These are phyloP conservation scores for Drosophila peninsularis DNA, from an alignment of 2,888 invertebrate species.

Conservation along the genomic window DNA sequence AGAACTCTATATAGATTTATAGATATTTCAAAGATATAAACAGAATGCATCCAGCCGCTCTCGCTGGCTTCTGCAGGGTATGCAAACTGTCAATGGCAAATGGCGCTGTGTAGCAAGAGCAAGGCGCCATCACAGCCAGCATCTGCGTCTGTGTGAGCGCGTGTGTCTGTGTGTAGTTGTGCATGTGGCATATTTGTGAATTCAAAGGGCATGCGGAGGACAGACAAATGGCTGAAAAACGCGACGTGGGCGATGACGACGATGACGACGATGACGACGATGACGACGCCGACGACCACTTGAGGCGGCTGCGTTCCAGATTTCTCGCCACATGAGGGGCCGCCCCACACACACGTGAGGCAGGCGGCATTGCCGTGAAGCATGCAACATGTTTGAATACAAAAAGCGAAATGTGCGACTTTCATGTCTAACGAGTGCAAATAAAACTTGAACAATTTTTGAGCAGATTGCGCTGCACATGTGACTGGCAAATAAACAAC, in stretches of 20 bases:
- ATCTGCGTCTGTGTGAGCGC: constrained; percentile 21
- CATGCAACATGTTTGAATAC: constrained; percentile 68
- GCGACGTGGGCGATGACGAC: constrained; percentile 50
- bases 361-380: constrained; percentile 41
- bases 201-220: constrained; percentile 69
- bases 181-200: constrained; percentile 68
- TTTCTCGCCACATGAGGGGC: constrained; percentile 28
- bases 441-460: constrained; percentile 64
- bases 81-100: constrained; percentile 67
- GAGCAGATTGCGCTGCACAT: constrained; percentile 50
- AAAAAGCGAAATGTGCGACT: constrained; percentile 16
- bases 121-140: constrained; percentile 22
- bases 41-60: neutral
- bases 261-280: constrained; percentile 9
- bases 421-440: constrained; percentile 70
- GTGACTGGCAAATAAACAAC: constrained; percentile 39
- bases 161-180: constrained; percentile 5
- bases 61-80: constrained; percentile 14
- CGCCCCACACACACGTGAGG: neutral
- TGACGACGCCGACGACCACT: constrained; percentile 58
- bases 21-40: no score
- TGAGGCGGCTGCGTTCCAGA: constrained; percentile 62
- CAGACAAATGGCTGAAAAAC: constrained; percentile 41
- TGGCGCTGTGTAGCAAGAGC: constrained; percentile 29
- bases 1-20: neutral